Evolutionary conservation across 2,113 vertebrate genomes (phyloP), one percentile per base, ranked within the genome.

Genomic region (Camelus bactrianus): DNA sequence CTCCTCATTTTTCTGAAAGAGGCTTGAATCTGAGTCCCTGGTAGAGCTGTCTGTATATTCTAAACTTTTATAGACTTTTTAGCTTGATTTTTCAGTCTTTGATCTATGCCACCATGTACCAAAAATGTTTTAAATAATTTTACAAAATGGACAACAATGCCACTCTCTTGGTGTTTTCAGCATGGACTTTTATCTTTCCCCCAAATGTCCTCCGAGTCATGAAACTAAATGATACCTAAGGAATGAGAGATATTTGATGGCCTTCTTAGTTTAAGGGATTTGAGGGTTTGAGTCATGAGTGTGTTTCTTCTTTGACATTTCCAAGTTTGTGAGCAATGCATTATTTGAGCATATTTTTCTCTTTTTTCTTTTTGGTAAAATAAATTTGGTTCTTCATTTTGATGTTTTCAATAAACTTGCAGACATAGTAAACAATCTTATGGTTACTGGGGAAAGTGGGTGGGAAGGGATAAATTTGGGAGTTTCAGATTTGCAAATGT

Each of bases 81-180:
- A 97, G 92, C 92, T 97, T 91, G 85, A 97, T 96, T 97, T 94
- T 76, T 95, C 85, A 82, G 38, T 93, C 46, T 95, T 88, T 79
- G 26, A 96, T 97, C 96, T 97, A 97, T 98, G 95, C 93, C 94
- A 96, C 73, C 73, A n/a, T 96, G 88, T 97, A 97, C 97, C 92
- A 96, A 97, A 98, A 97, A 88, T 97, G 88, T 67, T 75, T 8
- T 92, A 77, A 1, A 30, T 96, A 89, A 82, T 67, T 93, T 89
- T 80, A 42, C 77, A 95, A 64, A 96, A 77, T 96, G 93, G 81
- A 35, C 20, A 50, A 24, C 62, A 58, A 91, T 82, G 54, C 24
- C 81, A 50, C 42, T 87, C 1, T 19, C 1, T 22, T 42, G 46
- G 5, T 81, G 32, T 83, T 85, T 92, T 84, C 54, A 64, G 8